Conservation (phyloP, 2,113 vertebrate genomes). For the Australoheros scitulus region DNA sequence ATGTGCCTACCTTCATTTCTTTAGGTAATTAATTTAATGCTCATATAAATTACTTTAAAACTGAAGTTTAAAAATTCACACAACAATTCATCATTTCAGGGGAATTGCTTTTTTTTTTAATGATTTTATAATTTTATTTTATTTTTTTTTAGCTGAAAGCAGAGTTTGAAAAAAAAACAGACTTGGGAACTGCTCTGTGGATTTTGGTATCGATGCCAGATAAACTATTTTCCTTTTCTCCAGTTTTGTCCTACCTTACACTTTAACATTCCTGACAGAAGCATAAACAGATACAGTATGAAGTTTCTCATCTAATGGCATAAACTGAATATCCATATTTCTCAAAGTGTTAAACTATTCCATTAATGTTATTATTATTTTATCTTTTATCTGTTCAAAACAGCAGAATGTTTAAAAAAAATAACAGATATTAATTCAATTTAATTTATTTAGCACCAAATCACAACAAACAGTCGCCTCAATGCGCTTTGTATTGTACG, state of each 20-base stretch:
- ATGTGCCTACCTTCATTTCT: neutral
- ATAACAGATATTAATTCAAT: too few relatives aligned
- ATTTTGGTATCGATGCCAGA: neutral
- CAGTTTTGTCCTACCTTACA: neutral
- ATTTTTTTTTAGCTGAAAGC: neutral
- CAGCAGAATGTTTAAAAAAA: neutral
- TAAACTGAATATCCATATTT: neutral
- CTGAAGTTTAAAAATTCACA: neutral
- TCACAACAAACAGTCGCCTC: too few relatives aligned
- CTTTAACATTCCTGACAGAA: neutral
- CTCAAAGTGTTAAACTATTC: neutral
- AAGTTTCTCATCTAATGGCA: too few relatives aligned
- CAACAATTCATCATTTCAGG: neutral
- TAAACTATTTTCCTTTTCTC: neutral
- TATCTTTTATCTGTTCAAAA: neutral
- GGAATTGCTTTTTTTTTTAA: neutral
- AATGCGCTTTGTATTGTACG: too few relatives aligned
- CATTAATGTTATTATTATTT: neutral
- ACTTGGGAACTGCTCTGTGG: neutral
- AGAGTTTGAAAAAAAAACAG: neutral
- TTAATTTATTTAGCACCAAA: too few relatives aligned
- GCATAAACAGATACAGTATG: neutral
- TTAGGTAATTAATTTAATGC: neutral
- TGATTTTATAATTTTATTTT: neutral
- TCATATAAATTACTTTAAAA: neutral